Percentiles rank a stretch among this genome's conserved stretches.
These are phyloP conservation scores for Notechis scutatus DNA, from an alignment of 2,113 vertebrate genomes.

Conservation along the genomic window DNA sequence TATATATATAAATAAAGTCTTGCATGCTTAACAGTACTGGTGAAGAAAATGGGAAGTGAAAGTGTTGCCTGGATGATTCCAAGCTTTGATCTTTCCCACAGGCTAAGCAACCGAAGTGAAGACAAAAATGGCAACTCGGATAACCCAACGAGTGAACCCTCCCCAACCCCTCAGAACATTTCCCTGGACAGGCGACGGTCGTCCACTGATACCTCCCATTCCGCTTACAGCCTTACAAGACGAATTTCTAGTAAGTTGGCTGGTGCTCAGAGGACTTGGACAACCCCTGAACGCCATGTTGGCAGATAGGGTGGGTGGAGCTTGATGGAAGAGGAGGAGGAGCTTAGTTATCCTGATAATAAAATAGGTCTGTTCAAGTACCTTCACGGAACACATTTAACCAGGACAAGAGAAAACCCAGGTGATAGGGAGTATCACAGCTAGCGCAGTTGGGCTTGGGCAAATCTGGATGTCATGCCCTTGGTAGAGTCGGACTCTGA, in stretches of 20 bases:
- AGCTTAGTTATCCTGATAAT: background rate
- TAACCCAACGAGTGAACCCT: constrained; percentile 66
- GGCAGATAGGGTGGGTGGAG: background rate
- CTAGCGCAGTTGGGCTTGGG: too few relatives aligned
- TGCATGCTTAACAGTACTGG: background rate
- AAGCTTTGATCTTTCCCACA: constrained; percentile 46
- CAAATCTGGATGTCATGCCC: too few relatives aligned
- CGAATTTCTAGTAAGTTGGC: constrained; percentile 78
- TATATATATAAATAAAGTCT: background rate
- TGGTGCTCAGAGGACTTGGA: background rate
- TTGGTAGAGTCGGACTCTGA: too few relatives aligned
- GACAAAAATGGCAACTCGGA: constrained; percentile 76
- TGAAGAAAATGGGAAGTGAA: background rate
- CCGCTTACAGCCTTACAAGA: constrained; percentile 78
- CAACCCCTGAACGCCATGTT: background rate
- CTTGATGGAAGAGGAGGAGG: background rate
- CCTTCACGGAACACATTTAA: background rate
- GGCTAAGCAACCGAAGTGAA: constrained; percentile 76
- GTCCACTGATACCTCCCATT: constrained; percentile 75
- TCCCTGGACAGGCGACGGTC: constrained; percentile 73
- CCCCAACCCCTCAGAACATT: constrained; percentile 67
- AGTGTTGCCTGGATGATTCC: background rate
- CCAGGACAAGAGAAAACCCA: background rate
- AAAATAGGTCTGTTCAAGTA: background rate
- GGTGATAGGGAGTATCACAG: background rate